phyloP scores from a whole-genome alignment of 2,888 invertebrate species.

The Drosophila melanosoma region DNA sequence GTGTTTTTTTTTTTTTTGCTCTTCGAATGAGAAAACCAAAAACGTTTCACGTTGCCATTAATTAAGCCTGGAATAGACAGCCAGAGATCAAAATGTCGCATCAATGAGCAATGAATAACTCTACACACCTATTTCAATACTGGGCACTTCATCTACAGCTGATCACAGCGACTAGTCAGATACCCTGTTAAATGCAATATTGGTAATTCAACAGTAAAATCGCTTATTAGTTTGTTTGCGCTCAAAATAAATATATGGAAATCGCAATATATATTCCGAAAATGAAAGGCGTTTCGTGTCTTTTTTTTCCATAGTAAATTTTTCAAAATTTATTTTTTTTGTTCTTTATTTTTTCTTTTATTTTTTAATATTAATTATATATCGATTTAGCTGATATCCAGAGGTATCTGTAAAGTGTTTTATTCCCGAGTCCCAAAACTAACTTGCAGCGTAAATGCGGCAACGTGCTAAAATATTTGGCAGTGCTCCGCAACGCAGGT shows the following conservation, averaged over 20 bases:
- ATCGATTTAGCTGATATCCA: not conserved
- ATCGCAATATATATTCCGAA: not conserved
- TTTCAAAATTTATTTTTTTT: too few relatives aligned
- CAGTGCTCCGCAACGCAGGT: not conserved
- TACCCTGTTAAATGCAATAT: conserved; percentile 10
- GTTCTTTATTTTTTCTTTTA: too few relatives aligned
- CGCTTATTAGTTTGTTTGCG: too few relatives aligned
- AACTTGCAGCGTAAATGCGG: conserved; percentile 4
- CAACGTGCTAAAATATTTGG: conserved; percentile 19
- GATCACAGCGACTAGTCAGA: not conserved
- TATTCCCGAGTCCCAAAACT: not conserved
- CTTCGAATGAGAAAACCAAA: not conserved
- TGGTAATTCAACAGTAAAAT: not conserved
- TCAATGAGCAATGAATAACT: conserved; percentile 53
- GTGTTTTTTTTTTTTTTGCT: not conserved
- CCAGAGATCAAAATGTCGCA: conserved; percentile 37
- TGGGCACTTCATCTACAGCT: not conserved
- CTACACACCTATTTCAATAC: conserved; percentile 16
- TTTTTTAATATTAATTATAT: too few relatives aligned
- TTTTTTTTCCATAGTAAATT: too few relatives aligned
- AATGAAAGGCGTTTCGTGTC: too few relatives aligned
- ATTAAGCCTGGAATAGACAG: conserved; percentile 57
- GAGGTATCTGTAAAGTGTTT: not conserved
- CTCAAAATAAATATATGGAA: too few relatives aligned
- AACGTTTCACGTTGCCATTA: conserved; percentile 38